Conservation (phyloP, 2,888 invertebrate species). For the Chloromyia formosa region DNA sequence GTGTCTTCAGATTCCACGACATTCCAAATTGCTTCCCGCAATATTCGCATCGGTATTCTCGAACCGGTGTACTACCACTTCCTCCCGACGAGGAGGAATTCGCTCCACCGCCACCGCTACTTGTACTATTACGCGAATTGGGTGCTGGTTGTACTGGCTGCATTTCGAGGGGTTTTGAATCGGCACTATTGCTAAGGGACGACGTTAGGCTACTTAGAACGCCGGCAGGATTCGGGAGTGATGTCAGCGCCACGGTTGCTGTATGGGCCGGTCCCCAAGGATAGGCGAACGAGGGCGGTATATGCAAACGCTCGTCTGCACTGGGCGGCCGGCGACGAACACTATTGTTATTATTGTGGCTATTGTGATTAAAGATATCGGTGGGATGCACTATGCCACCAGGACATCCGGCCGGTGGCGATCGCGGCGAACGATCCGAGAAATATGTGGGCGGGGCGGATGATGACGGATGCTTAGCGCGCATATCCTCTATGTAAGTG, state of each 20-base stretch:
- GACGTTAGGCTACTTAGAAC: slow-evolving; percentile 47
- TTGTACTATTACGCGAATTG: slow-evolving; percentile 42
- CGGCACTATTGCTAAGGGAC: slow-evolving; percentile 50
- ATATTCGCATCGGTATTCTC: slow-evolving; percentile 88
- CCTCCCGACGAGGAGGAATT: slow-evolving; percentile 50
- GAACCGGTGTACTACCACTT: slow-evolving; percentile 69
- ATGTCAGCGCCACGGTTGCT: slow-evolving; percentile 53
- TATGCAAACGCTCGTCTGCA: slow-evolving; percentile 68
- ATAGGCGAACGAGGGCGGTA: slow-evolving; percentile 66
- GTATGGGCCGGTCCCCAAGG: slow-evolving; percentile 60
- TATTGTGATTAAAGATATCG: slow-evolving; percentile 56
- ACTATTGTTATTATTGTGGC: slow-evolving; percentile 54
- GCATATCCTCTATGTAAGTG: slow-evolving; percentile 77
- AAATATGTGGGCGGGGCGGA: slow-evolving; percentile 75
- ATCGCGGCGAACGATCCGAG: slow-evolving; percentile 58
- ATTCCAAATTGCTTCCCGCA: slow-evolving; percentile 92
- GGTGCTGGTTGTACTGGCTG: slow-evolving; percentile 49
- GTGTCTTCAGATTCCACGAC: slow-evolving; percentile 93
- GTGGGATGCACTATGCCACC: slow-evolving; percentile 55
- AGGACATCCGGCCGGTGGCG: slow-evolving; percentile 56
- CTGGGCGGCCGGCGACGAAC: slow-evolving; percentile 70
- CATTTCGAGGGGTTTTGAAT: slow-evolving; percentile 50
- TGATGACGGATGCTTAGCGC: slow-evolving; percentile 72
- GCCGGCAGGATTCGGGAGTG: slow-evolving; percentile 35
- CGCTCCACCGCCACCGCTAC: slow-evolving; percentile 51